Evolutionary conservation across 2,113 vertebrate species (phyloP).

Genomic region (Dromaius novaehollandiae): DNA sequence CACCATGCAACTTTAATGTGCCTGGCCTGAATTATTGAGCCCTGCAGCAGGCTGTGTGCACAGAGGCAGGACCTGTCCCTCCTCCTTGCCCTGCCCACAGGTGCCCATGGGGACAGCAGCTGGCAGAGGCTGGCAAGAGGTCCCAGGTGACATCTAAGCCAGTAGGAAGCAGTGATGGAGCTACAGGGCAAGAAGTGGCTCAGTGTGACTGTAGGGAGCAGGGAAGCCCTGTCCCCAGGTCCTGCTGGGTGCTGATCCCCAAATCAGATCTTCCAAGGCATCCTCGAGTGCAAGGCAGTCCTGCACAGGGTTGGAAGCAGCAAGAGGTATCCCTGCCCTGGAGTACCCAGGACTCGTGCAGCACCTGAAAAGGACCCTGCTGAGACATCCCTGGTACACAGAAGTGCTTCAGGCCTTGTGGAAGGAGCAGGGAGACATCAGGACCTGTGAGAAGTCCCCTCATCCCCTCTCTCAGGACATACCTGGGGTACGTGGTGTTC

Average conservation of each 20-base stretch:
- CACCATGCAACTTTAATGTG: constrained; percentile 47
- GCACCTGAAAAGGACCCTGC: background rate
- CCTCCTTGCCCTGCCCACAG: background rate
- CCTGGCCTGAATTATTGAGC: constrained; percentile 53
- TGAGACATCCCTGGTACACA: background rate
- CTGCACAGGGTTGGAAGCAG: background rate
- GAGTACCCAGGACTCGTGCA: background rate
- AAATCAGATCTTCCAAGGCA: background rate
- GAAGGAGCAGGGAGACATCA: no score
- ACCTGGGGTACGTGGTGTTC: no score
- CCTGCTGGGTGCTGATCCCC: background rate
- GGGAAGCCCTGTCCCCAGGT: background rate
- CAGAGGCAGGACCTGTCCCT: background rate
- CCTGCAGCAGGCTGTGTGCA: background rate
- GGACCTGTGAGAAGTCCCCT: background rate
- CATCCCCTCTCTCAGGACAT: background rate
- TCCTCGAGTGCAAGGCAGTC: no score
- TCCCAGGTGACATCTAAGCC: background rate
- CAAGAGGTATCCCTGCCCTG: background rate
- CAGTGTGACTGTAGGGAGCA: background rate
- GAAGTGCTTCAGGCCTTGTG: background rate
- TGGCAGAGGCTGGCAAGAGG: rapidly evolving
- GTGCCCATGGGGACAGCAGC: rapidly evolving
- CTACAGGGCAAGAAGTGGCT: no score
- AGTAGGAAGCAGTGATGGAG: background rate